These are phyloP conservation scores for Latrodectus geometricus DNA, from an alignment of 1,140 invertebrate species.

Conservation along the genomic window DNA sequence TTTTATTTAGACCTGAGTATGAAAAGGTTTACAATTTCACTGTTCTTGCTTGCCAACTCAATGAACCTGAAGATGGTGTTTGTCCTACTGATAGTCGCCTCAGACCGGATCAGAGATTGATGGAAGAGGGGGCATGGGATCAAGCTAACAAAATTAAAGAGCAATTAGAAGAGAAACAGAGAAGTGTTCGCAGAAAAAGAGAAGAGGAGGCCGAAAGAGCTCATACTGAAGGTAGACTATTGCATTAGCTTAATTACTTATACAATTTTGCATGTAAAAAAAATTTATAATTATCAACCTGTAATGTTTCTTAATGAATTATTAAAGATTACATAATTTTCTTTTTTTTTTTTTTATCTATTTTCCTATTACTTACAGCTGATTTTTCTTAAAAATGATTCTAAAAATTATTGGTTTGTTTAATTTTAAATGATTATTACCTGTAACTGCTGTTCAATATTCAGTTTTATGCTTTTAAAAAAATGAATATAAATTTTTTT, in stretches of 20 bases:
- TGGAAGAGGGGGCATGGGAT: conserved; percentile 97
- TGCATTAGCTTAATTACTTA: not conserved
- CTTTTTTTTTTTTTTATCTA: too few species aligned
- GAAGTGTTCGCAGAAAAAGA: conserved; percentile 77
- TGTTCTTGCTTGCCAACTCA: conserved; percentile 92
- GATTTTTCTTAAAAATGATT: too few species aligned
- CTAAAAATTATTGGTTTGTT: too few species aligned
- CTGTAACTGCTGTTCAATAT: too few species aligned
- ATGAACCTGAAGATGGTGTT: conserved; percentile 91
- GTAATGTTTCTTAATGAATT: too few species aligned
- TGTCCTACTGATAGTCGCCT: conserved; percentile 95
- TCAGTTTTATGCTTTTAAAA: too few species aligned
- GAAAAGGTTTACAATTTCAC: conserved; percentile 95
- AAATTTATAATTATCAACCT: too few species aligned
- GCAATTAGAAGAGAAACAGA: conserved; percentile 94
- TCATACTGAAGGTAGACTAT: conserved; percentile 75
- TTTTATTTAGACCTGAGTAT: conserved; percentile 73
- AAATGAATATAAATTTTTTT: too few species aligned
- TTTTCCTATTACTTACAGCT: too few species aligned
- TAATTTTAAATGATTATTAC: too few species aligned
- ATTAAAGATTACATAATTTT: too few species aligned
- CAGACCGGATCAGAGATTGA: conserved; percentile 95
- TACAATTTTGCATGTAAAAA: not conserved
- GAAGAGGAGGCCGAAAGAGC: conserved; percentile 85
- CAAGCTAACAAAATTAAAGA: conserved; percentile 93